phyloP scores from a whole-genome alignment of 2,797 vertebrate genomes.

The Hafferia zeledoni region DNA sequence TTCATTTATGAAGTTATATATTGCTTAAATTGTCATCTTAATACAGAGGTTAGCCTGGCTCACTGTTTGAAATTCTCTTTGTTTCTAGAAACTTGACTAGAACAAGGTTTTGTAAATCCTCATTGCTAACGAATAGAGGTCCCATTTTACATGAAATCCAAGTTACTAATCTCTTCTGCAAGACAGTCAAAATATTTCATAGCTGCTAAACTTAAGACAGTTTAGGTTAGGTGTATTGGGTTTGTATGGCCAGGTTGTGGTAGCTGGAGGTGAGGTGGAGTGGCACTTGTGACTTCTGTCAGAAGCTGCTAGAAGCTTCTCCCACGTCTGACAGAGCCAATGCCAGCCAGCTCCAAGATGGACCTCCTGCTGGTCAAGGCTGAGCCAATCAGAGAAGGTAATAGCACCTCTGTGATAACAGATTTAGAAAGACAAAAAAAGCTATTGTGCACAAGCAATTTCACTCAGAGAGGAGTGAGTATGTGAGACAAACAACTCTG shows the following conservation, averaged over 20 bases:
- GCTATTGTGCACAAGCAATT: rapidly evolving
- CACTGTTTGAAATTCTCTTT: background rate
- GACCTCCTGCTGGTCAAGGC: background rate
- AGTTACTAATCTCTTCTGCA: background rate
- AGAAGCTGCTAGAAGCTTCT: background rate
- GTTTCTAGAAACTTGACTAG: background rate
- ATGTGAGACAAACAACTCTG: background rate
- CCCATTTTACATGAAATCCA: background rate
- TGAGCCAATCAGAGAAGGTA: background rate
- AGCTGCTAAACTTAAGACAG: background rate
- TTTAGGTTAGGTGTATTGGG: background rate
- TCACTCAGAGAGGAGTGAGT: rapidly evolving
- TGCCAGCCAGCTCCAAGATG: rapidly evolving
- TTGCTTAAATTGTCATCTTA: background rate
- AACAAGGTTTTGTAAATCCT: background rate
- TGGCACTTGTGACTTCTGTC: background rate
- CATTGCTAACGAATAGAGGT: background rate
- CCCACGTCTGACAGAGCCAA: rapidly evolving
- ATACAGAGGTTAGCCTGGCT: background rate
- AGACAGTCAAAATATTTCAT: background rate
- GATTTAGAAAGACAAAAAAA: background rate
- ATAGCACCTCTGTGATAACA: background rate
- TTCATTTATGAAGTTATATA: rapidly evolving
- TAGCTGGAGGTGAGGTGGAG: background rate
- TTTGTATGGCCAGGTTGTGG: background rate